Evolutionary conservation across 2,113 vertebrate species (phyloP).

Genomic region (Cephalophus harveyi): DNA sequence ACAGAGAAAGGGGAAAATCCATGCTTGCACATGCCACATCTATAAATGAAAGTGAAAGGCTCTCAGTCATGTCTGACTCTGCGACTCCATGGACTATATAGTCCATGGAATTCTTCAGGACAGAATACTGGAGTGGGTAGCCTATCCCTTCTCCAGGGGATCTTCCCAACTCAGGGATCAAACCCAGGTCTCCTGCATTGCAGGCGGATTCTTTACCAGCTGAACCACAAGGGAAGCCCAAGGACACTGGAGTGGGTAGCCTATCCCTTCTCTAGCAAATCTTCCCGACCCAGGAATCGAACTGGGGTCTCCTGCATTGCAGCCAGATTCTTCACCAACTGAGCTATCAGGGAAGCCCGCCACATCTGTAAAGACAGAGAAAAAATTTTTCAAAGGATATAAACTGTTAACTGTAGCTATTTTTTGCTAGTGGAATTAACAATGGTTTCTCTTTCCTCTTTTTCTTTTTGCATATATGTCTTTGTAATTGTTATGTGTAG

Average conservation of each 20-base stretch:
- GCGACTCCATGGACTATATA: not conserved
- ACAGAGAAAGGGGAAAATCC: not conserved
- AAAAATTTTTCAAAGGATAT: not conserved
- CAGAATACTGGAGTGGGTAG: not conserved
- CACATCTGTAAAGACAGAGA: not conserved
- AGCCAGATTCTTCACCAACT: not conserved
- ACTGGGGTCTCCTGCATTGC: not conserved
- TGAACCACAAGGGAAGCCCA: not conserved
- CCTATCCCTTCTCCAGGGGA: not conserved
- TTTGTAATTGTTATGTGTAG: not conserved
- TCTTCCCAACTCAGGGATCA: not conserved
- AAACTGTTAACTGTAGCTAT: not conserved
- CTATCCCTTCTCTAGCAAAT: not conserved
- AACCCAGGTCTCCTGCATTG: not conserved
- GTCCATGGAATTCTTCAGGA: not conserved
- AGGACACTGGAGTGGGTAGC: not conserved
- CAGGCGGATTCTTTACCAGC: not conserved
- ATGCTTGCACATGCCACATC: not conserved
- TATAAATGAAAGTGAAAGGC: not conserved
- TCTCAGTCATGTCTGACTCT: not conserved
- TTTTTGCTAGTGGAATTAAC: not conserved
- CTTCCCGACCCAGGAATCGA: rapidly evolving
- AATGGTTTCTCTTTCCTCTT: not conserved
- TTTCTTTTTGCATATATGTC: not conserved
- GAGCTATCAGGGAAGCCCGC: not conserved